These are phyloP conservation scores for Strigops habroptila DNA, from an alignment of 2,113 vertebrate genomes.

Conservation along the genomic window DNA sequence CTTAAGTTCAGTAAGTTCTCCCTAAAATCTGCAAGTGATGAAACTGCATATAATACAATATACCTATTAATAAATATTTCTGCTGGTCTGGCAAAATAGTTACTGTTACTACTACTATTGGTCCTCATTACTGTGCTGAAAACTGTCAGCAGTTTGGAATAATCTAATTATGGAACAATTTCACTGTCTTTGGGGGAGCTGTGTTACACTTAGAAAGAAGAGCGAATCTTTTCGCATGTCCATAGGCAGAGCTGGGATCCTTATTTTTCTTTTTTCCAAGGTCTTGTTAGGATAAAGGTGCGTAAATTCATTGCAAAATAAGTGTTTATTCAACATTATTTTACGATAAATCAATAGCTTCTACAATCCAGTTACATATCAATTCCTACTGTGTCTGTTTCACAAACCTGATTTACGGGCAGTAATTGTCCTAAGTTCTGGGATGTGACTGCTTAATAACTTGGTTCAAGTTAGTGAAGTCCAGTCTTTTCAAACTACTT, in stretches of 20 bases:
- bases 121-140: neutral
- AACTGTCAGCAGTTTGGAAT: neutral
- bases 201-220: neutral
- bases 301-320: neutral
- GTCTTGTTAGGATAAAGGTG: neutral
- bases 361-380: neutral
- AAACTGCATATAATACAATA: neutral
- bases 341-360: neutral
- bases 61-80: neutral
- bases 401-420: neutral
- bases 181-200: neutral
- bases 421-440: neutral
- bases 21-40: neutral
- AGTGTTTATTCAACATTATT: neutral
- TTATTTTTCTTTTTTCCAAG: neutral
- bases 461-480: neutral
- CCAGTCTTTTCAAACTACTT: neutral
- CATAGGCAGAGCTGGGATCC: neutral
- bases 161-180: neutral
- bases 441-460: neutral
- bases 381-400: neutral
- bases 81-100: neutral
- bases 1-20: neutral
- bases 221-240: neutral
- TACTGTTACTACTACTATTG: neutral